phyloP scores from a whole-genome alignment of 2,113 vertebrate genomes.

The Zapornia atra region DNA sequence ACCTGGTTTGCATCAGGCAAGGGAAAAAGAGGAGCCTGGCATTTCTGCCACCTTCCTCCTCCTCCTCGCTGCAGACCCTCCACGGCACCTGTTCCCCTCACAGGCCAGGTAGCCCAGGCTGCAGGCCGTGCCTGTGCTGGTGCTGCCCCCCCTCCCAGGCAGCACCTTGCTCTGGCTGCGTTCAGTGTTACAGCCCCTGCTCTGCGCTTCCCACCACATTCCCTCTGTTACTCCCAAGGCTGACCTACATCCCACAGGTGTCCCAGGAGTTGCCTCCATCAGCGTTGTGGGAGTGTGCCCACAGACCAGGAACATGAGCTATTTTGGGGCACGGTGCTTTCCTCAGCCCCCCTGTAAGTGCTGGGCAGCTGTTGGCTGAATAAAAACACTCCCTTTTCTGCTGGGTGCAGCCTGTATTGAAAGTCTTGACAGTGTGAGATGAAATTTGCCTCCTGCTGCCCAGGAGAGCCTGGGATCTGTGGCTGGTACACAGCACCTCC shows the following conservation, averaged over 20 bases:
- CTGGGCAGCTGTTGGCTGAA: accelerated
- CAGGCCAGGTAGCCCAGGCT: accelerated
- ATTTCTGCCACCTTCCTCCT: neutral
- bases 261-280: neutral
- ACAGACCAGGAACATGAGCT: neutral
- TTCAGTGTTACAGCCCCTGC: accelerated
- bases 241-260: accelerated
- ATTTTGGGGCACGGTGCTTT: neutral
- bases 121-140: accelerated
- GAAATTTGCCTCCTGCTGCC: neutral
- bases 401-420: neutral
- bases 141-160: accelerated
- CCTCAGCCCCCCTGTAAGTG: no score
- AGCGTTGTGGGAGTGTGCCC: accelerated
- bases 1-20: neutral
- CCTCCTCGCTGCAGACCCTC: neutral
- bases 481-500: neutral
- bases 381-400: neutral
- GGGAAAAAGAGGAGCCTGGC: neutral
- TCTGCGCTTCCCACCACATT: accelerated
- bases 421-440: neutral
- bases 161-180: accelerated
- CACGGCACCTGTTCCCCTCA: neutral
- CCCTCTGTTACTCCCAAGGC: neutral
- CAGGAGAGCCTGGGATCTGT: neutral